A percentile compares a stretch with the other conserved stretches of the same genome.
Conservation (phyloP, 2,797 vertebrate species). For the Iguana delicatissima region DNA sequence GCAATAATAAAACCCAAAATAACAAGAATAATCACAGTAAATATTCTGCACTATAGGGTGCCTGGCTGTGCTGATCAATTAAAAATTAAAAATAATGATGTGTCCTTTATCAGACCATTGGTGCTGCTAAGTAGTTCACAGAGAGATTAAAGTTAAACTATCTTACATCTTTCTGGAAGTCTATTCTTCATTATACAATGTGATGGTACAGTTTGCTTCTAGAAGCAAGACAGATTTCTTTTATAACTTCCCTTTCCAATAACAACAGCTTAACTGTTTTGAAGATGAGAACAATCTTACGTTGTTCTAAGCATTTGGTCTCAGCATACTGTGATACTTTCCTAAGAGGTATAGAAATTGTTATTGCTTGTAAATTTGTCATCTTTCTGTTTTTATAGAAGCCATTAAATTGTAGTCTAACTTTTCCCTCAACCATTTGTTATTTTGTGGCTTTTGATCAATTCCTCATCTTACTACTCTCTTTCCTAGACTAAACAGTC, state of each 20-base stretch:
- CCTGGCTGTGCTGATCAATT: neutral
- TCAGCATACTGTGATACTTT: neutral
- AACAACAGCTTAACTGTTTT: neutral
- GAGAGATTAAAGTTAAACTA: constrained; percentile 22
- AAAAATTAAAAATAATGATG: neutral
- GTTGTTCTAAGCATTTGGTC: neutral
- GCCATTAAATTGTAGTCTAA: constrained; percentile 34
- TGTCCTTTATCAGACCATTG: neutral
- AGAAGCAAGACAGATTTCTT: constrained; percentile 10
- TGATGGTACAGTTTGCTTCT: constrained; percentile 22
- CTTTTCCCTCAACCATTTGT: constrained; percentile 27
- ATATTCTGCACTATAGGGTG: neutral
- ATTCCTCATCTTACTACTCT: constrained; percentile 26
- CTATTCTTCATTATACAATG: constrained; percentile 28
- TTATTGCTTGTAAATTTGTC: constrained; percentile 29
- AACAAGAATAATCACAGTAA: too few relatives aligned
- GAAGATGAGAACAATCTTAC: neutral
- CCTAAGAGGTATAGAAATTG: constrained; percentile 18
- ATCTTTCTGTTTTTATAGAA: constrained; percentile 47
- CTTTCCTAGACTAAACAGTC: constrained; percentile 15
- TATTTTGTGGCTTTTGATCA: constrained; percentile 36
- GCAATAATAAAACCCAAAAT: too few relatives aligned
- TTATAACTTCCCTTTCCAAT: neutral
- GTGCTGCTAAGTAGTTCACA: constrained; percentile 34
- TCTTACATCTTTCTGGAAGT: constrained; percentile 11